A percentile compares a stretch with the other conserved stretches of the same genome.
Evolutionary conservation across 1,140 invertebrate genomes (phyloP).

Genomic region (Drosophila eugracilis): DNA sequence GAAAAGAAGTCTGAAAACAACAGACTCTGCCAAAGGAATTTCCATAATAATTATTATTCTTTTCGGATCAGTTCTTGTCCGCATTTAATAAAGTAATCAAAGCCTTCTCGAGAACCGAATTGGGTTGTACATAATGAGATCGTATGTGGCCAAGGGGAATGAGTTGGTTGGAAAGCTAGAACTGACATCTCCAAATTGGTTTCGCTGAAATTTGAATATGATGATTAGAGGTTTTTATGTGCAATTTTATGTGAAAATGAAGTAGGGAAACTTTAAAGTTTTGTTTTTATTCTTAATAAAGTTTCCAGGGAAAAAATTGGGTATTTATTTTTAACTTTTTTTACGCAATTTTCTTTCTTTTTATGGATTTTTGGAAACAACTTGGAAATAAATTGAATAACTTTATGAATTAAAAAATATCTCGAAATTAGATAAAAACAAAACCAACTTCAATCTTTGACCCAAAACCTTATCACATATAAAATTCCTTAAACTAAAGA

Average conservation of each 20-base stretch:
- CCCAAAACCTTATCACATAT: too few species aligned
- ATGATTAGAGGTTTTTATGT: background rate
- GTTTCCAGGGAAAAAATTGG: too few species aligned
- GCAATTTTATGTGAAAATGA: background rate
- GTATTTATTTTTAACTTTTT: background rate
- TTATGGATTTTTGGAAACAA: too few species aligned
- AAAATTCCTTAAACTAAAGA: too few species aligned
- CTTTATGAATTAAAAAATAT: too few species aligned
- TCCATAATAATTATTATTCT: conserved; percentile 69
- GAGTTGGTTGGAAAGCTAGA: conserved; percentile 4
- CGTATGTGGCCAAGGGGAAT: conserved; percentile 20
- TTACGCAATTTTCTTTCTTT: background rate
- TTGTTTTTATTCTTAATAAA: background rate
- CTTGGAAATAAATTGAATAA: too few species aligned
- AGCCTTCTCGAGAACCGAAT: conserved; percentile 51
- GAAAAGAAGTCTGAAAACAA: conserved; percentile 44
- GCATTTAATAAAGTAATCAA: conserved; percentile 81
- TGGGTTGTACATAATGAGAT: conserved; percentile 45
- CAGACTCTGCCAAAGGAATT: conserved; percentile 46
- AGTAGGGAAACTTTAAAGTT: background rate
- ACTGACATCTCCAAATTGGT: conserved; percentile 13
- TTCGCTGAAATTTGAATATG: conserved; percentile 16
- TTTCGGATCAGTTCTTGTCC: conserved; percentile 71
- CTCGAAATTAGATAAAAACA: background rate
- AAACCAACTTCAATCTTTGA: too few species aligned